A percentile compares a stretch with the other conserved stretches of the same genome.
phyloP scores from a whole-genome alignment of 2,888 invertebrate genomes.

The Lepidochitona cinerea region DNA sequence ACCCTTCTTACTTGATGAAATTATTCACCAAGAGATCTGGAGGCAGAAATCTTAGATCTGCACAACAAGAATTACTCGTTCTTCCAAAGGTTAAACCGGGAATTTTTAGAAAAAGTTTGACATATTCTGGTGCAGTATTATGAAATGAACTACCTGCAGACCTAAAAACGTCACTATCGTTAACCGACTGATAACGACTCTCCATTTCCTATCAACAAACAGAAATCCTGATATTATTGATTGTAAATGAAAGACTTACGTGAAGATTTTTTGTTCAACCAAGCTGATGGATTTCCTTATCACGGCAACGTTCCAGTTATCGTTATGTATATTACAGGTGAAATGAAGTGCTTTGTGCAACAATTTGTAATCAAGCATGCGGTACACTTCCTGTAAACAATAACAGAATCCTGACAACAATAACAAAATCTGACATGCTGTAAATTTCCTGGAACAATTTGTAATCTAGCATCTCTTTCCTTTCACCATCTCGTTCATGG shows the following conservation, averaged over 20 bases:
- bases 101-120: no score
- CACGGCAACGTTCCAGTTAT: constrained; percentile 64
- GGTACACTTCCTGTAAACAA: constrained; percentile 46
- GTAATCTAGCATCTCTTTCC: background rate
- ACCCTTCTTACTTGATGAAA: no score
- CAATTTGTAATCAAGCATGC: constrained; percentile 56
- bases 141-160: no score
- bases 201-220: background rate
- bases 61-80: no score
- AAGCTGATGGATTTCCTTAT: constrained; percentile 46
- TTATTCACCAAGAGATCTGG: no score
- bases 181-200: no score
- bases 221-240: background rate
- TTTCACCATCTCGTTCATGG: no score
- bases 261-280: constrained; percentile 46
- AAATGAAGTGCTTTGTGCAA: constrained; percentile 53
- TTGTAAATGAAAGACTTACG: constrained; percentile 34
- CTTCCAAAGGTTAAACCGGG: no score
- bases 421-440: background rate
- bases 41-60: no score
- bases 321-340: constrained; percentile 64
- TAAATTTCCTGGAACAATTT: background rate
- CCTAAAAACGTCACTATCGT: no score
- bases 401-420: background rate
- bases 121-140: no score